phyloP scores from a whole-genome alignment of 2,888 invertebrate genomes.

The Zootermopsis nevadensis region DNA sequence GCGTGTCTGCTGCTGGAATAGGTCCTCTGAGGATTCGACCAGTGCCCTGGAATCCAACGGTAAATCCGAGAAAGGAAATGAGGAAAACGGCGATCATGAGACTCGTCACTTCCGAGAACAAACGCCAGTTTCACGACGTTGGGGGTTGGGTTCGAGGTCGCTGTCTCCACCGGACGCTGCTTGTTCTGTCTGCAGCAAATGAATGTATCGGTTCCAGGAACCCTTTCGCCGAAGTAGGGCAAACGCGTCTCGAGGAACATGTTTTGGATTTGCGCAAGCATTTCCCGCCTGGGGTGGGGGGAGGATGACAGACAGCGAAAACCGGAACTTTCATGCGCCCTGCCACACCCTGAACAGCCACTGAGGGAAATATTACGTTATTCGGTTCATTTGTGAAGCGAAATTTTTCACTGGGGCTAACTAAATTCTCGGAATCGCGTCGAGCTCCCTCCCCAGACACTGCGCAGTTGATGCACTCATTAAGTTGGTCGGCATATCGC shows the following conservation, averaged over 20 bases:
- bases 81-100: neutral
- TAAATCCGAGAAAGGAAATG: too few relatives aligned
- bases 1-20: neutral
- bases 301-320: neutral
- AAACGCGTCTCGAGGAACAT: neutral
- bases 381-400: neutral
- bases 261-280: neutral
- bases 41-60: neutral
- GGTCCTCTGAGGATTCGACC: neutral
- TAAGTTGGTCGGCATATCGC: neutral
- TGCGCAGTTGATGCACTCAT: neutral
- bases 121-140: neutral
- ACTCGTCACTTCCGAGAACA: neutral
- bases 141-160: neutral
- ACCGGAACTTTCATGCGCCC: neutral
- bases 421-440: neutral
- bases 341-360: constrained; percentile 13
- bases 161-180: neutral
- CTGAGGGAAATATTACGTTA: neutral
- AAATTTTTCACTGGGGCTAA: neutral
- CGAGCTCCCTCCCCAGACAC: too few relatives aligned
- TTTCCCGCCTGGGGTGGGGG: neutral
- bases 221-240: neutral
- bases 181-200: neutral
- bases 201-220: neutral